Evolutionary conservation across 1,140 invertebrate genomes (phyloP).

Genomic region (Scaptodrosophila lebanonensis): DNA sequence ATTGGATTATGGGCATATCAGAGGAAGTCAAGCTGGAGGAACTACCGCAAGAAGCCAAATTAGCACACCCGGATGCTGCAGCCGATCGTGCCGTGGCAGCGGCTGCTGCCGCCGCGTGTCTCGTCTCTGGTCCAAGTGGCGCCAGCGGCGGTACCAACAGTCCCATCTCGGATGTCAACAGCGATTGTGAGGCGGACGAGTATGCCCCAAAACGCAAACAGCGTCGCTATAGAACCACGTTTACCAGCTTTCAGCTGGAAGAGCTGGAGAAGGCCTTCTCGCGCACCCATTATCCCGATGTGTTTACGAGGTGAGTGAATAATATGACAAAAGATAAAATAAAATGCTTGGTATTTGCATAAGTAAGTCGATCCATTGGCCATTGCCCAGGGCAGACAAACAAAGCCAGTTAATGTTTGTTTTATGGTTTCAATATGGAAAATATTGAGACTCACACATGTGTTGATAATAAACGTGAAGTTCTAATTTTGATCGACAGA

Average conservation of each 20-base stretch:
- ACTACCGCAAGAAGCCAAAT: constrained; percentile 79
- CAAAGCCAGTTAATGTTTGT: constrained; percentile 23
- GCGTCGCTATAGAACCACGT: constrained; percentile 93
- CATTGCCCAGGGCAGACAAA: constrained; percentile 30
- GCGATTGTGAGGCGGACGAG: constrained; percentile 87
- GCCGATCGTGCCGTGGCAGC: constrained; percentile 52
- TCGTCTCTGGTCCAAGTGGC: constrained; percentile 50
- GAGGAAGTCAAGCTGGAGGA: constrained; percentile 79
- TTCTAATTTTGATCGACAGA: constrained; percentile 15
- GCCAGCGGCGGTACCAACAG: constrained; percentile 78
- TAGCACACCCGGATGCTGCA: constrained; percentile 72
- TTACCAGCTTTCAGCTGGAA: constrained; percentile 96
- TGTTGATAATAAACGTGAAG: constrained; percentile 34
- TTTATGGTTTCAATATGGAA: constrained; percentile 37
- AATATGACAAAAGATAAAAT: constrained; percentile 31
- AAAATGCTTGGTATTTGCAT: constrained; percentile 41
- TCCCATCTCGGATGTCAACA: constrained; percentile 83
- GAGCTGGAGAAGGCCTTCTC: constrained; percentile 98
- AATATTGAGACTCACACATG: constrained; percentile 17
- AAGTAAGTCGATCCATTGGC: too few species aligned
- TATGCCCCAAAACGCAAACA: constrained; percentile 94
- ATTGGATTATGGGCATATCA: constrained; percentile 80
- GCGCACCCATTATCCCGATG: constrained; percentile 98
- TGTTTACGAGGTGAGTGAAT: constrained; percentile 92
- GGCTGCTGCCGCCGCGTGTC: constrained; percentile 46